Evolutionary conservation across 2,888 invertebrate genomes (phyloP).

Genomic region (Marronus borbonicus): DNA sequence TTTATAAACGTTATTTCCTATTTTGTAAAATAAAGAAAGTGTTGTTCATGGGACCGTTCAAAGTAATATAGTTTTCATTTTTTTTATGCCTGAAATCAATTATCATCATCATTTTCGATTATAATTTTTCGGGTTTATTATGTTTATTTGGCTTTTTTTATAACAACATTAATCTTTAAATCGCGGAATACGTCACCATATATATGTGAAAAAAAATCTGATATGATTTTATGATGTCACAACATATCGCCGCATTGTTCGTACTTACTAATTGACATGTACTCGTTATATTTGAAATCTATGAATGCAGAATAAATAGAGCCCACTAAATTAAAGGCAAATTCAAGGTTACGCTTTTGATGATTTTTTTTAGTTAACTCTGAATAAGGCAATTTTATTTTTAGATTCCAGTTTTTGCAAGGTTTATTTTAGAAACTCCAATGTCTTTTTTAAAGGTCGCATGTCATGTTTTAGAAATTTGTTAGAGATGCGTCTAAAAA

Average conservation of each 20-base stretch:
- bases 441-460: slow-evolving; percentile 7
- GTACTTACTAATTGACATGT: no score
- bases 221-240: no score
- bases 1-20: slow-evolving; percentile 22
- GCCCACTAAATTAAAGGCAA: no score
- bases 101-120: background rate
- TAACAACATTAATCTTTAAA: no score
- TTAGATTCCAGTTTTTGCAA: background rate
- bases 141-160: background rate
- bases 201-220: no score
- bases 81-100: background rate
- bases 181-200: no score
- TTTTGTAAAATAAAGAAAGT: slow-evolving; percentile 21
- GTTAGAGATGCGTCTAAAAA: background rate
- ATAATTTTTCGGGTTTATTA: background rate
- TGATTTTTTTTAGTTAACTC: no score
- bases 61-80: background rate
- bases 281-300: no score
- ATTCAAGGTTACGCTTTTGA: no score
- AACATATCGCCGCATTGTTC: no score
- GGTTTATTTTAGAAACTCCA: background rate
- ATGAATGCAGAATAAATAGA: no score
- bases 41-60: slow-evolving; percentile 4
- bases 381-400: background rate
- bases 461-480: slow-evolving; percentile 7